Base-by-base conservation (phyloP, 2,797 vertebrate genomes). In the Sparidentex hasta region DNA sequence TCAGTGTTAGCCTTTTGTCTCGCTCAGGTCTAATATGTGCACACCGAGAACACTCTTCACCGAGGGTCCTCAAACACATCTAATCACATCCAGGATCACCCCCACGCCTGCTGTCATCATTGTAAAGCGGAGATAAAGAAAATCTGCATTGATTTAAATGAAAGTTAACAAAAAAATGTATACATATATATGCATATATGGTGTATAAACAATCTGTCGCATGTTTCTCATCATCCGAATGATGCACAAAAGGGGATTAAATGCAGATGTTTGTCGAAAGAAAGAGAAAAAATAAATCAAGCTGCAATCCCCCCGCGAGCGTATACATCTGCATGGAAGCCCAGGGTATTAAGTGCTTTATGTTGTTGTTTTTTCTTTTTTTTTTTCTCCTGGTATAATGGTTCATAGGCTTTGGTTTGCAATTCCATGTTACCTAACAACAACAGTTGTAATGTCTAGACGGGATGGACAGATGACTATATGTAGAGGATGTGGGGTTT, bases 211-310 rank as follows among this genome's bases (percentile, higher is more conserved):
- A 55, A 71, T 75, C 66, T 23, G n/a, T 61, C 33, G 64, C 52
- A 13, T 77, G 57, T 79, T 44, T 83, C 25, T 75, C 65, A 61
- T 86, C 66, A 77, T 86, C 66, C 74, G 58, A 85, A 84, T 77
- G 77, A 74, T 59, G 78, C 71, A 77, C 64, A 87, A 70, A 68
- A 78, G 78, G 57, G 58, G 80, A 91, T 93, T 91, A 86, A 90
- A 90, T 85, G 76, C 68, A 87, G 68, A 88, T 90, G 80, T 88
- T 89, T 89, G 90, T 82, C 44, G 69, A 73, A 63, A 33, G 29
- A 33, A 77, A 92, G 14, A 87, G 29, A 33, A 77, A 92, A 5
- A 87, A 85, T 75, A 86, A 82, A 84, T 70, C 82, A 62, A 61
- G 59, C 29, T 25, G 56, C 77, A 83, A 84, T 88, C 80, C 76